phyloP scores from a whole-genome alignment of 1,140 invertebrate species.

The Drosophila teissieri region DNA sequence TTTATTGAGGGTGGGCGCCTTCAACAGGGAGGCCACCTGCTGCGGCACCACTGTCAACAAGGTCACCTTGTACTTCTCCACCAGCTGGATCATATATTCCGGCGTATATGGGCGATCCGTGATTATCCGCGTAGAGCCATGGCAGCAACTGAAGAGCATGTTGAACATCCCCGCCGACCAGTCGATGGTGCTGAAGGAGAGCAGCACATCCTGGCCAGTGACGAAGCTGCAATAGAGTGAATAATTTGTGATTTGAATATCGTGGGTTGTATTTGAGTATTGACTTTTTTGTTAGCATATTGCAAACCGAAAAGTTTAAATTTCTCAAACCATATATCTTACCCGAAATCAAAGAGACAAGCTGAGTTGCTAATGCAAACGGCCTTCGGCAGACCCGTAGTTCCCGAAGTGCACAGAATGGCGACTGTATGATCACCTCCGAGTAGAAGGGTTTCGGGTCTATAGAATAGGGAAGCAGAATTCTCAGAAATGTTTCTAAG shows the following conservation, averaged over 20 bases:
- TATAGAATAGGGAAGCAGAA: slow-evolving; percentile 1
- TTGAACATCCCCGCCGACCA: slow-evolving; percentile 77
- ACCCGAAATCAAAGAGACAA: slow-evolving; percentile 80
- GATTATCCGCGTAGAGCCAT: slow-evolving; percentile 74
- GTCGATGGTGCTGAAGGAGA: slow-evolving; percentile 81
- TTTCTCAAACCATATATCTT: background rate
- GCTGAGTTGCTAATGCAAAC: slow-evolving; percentile 89
- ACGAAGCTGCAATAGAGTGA: slow-evolving; percentile 57
- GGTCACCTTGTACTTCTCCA: slow-evolving; percentile 78
- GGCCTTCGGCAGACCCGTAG: slow-evolving; percentile 92
- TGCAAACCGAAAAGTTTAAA: too few species aligned
- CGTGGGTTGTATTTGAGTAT: too few species aligned
- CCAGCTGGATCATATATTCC: slow-evolving; percentile 72
- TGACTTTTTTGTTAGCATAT: too few species aligned
- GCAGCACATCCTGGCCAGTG: slow-evolving; percentile 73
- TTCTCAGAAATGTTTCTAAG: too few species aligned
- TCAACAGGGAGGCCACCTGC: slow-evolving; percentile 65
- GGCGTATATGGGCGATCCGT: slow-evolving; percentile 71
- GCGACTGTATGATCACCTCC: slow-evolving; percentile 77
- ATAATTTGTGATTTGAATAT: too few species aligned
- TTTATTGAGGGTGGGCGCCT: slow-evolving; percentile 64
- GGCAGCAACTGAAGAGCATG: slow-evolving; percentile 75
- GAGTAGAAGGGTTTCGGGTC: slow-evolving; percentile 64
- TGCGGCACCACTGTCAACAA: slow-evolving; percentile 70
- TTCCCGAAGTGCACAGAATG: slow-evolving; percentile 88